Percentiles rank a stretch among this genome's conserved stretches.
Conservation (phyloP, 2,113 vertebrate species). For the Gopherus evgoodei region DNA sequence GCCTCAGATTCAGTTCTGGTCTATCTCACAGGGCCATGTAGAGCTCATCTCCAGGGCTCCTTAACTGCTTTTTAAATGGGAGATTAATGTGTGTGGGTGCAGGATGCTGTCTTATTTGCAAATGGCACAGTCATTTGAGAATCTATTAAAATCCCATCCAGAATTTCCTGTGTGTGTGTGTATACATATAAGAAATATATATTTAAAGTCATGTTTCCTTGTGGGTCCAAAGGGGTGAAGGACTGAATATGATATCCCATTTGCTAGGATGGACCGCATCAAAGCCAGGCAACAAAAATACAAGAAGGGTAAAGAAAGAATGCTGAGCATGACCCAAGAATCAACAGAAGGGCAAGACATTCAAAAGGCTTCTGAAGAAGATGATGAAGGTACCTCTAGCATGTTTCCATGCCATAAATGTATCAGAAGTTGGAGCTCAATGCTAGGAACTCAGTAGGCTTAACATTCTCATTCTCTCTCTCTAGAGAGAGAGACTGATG, state of each 20-base stretch:
- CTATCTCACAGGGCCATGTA: not conserved
- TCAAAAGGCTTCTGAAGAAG: constrained; percentile 85
- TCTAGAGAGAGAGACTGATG: not conserved
- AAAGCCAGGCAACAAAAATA: constrained; percentile 98
- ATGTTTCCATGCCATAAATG: not conserved
- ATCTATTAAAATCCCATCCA: not conserved
- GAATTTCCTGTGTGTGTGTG: accelerated
- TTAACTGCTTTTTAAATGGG: not conserved
- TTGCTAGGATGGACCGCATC: constrained; percentile 96
- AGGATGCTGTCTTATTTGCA: not conserved
- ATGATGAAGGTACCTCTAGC: constrained; percentile 86
- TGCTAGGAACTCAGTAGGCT: not conserved
- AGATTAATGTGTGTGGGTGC: not conserved
- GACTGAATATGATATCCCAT: not conserved
- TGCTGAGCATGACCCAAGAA: constrained; percentile 92
- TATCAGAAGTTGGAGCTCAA: not conserved
- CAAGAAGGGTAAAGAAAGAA: constrained; percentile 97
- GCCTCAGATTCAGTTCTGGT: not conserved
- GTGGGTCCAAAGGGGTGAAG: not conserved
- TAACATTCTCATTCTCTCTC: not conserved
- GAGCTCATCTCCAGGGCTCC: not conserved
- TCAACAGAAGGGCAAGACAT: constrained; percentile 87
- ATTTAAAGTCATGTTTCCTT: not conserved
- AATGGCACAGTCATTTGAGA: not conserved
- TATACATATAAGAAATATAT: not conserved